Evolutionary conservation across 2,113 vertebrate genomes (phyloP).

Genomic region (Antechinus flavipes): DNA sequence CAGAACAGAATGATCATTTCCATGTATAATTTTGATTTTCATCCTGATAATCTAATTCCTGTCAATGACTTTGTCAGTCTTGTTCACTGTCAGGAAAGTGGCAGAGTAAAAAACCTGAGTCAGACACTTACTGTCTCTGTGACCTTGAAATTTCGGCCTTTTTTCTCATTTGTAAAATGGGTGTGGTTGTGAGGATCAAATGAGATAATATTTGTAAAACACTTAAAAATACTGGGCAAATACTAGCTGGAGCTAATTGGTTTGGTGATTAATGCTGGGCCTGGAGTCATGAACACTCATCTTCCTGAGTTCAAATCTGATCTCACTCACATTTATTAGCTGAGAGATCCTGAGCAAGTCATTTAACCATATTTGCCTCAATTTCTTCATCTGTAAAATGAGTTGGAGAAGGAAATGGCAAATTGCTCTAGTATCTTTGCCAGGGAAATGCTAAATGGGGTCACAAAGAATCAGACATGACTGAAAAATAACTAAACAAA

Average conservation of each 20-base stretch:
- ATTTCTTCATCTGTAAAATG: background rate
- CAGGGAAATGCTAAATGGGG: background rate
- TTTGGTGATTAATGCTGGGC: background rate
- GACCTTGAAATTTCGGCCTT: background rate
- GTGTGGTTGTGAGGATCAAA: background rate
- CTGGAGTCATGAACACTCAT: background rate
- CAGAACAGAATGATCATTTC: background rate
- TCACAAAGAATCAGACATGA: background rate
- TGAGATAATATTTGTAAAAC: background rate
- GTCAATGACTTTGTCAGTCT: background rate
- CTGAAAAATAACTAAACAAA: background rate
- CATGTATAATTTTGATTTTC: background rate
- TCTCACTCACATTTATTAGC: background rate
- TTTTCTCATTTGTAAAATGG: background rate
- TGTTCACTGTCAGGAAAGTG: background rate
- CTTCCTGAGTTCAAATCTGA: background rate
- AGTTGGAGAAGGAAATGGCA: background rate
- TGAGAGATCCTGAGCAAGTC: background rate
- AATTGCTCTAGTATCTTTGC: background rate
- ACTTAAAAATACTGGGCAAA: background rate
- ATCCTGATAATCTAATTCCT: background rate
- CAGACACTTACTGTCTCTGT: background rate
- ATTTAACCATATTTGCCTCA: background rate
- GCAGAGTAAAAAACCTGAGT: background rate
- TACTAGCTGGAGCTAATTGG: background rate